Evolutionary conservation across 2,888 invertebrate species (phyloP).

Genomic region (Alloscopus bannaensis): DNA sequence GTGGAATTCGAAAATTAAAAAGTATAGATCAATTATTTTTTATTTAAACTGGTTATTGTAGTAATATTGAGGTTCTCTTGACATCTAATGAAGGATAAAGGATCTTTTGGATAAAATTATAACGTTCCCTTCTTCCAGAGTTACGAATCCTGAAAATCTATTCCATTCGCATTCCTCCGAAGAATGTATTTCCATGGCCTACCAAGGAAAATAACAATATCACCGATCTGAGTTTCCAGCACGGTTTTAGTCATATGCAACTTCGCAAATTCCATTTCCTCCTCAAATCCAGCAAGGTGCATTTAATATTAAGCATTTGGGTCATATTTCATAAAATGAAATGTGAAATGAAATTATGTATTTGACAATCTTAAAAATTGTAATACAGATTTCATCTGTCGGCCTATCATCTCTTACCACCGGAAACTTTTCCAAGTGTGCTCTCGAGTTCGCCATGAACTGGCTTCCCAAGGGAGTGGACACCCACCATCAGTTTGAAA

Average conservation of each 20-base stretch:
- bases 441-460: conserved; percentile 34
- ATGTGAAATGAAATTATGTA: no score
- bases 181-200: conserved; percentile 55
- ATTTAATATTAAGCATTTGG: no score
- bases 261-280: conserved; percentile 47
- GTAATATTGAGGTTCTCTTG: not conserved
- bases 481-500: conserved; percentile 2
- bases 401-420: conserved; percentile 5
- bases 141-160: conserved; percentile 40
- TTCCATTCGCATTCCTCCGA: conserved; percentile 48
- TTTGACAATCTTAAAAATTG: no score
- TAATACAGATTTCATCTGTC: conserved; percentile 27
- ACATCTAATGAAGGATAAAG: not conserved
- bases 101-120: not conserved
- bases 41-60: not conserved
- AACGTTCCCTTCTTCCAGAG: conserved; percentile 5
- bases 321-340: no score
- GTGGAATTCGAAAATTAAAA: conserved; percentile 30
- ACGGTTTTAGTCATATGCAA: conserved; percentile 36
- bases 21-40: conserved; percentile 7
- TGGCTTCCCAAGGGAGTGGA: conserved; percentile 35
- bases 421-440: conserved; percentile 24
- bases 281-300: conserved; percentile 36
- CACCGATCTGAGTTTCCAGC: conserved; percentile 33
- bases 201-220: conserved; percentile 44